Conservation (phyloP, 2,888 invertebrate species). For the Thereva unica region DNA sequence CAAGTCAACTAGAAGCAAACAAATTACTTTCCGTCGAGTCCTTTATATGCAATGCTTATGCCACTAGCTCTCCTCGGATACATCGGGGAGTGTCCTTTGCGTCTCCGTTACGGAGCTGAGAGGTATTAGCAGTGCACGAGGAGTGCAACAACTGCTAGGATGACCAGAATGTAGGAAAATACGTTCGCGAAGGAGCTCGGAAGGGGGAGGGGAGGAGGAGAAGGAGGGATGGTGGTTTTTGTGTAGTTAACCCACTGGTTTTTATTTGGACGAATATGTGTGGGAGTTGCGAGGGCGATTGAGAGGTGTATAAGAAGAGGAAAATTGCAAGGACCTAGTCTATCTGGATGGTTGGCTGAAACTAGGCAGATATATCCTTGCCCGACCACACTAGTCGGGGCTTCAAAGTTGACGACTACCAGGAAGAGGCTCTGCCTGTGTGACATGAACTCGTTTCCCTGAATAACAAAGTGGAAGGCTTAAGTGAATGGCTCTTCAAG, state of each 20-base stretch:
- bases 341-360: not conserved
- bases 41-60: not conserved
- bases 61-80: not conserved
- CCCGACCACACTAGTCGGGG: not conserved
- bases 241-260: constrained; percentile 18
- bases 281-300: not conserved
- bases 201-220: too few species aligned
- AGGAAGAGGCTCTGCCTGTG: constrained; percentile 26
- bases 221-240: not conserved
- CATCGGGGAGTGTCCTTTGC: constrained; percentile 2
- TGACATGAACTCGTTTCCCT: constrained; percentile 39
- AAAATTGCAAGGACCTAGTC: constrained; percentile 23
- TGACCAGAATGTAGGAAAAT: too few species aligned
- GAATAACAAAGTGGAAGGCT: constrained; percentile 40
- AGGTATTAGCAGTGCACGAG: too few species aligned
- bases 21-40: constrained; percentile 24
- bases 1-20: constrained; percentile 38
- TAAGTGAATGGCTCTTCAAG: constrained; percentile 39
- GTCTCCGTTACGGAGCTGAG: not conserved
- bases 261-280: constrained; percentile 10
- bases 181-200: too few species aligned
- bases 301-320: not conserved
- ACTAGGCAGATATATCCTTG: not conserved
- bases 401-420: constrained; percentile 13
- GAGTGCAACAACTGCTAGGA: too few species aligned